Percentiles rank a stretch among this genome's conserved stretches.
Conservation (phyloP, 2,113 vertebrate genomes). For the Caretta caretta region DNA sequence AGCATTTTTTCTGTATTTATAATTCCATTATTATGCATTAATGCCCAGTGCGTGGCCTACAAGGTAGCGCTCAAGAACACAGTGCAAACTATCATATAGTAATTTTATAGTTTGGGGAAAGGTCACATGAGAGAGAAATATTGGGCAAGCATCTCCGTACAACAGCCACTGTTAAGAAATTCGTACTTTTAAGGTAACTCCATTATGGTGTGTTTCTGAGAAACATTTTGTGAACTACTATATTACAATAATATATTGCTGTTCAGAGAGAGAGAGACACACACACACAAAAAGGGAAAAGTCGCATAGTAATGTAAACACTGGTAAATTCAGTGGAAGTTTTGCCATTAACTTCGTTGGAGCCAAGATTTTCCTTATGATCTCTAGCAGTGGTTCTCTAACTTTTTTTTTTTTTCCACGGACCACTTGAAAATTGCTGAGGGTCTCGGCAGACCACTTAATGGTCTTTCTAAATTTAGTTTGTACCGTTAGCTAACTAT, state of each 20-base stretch:
- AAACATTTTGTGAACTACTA: too few relatives aligned
- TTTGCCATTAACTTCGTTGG: neutral
- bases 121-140: neutral
- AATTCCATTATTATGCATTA: neutral
- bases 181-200: neutral
- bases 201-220: neutral
- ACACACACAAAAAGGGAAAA: rapidly evolving
- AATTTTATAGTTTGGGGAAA: neutral
- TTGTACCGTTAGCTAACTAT: too few relatives aligned
- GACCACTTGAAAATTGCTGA: too few relatives aligned
- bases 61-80: neutral
- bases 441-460: too few relatives aligned
- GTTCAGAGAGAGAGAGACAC: too few relatives aligned
- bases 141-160: neutral
- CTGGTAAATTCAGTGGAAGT: neutral
- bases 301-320: neutral
- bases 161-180: neutral
- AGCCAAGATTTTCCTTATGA: neutral
- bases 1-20: neutral
- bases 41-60: neutral
- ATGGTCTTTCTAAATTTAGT: too few relatives aligned
- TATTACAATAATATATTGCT: too few relatives aligned
- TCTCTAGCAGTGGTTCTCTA: too few relatives aligned
- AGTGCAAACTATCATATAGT: neutral
- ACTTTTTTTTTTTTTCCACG: too few relatives aligned